Percentiles rank a stretch among this genome's conserved stretches.
phyloP scores from a whole-genome alignment of 2,113 vertebrate species.

The Polypterus senegalus region DNA sequence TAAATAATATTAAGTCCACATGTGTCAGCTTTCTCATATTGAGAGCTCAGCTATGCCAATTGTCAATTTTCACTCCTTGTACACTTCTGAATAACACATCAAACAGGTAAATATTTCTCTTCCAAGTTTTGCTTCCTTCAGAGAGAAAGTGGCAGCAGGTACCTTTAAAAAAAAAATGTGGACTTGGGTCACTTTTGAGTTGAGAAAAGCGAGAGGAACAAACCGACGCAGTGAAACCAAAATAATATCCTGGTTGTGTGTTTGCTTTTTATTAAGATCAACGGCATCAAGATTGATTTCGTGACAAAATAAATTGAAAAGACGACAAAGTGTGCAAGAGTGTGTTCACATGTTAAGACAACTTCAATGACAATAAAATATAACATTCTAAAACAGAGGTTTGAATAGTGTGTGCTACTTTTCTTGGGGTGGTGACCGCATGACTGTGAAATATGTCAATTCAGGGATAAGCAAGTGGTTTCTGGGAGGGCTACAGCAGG shows the following conservation, averaged over 20 bases:
- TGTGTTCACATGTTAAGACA: slow-evolving; percentile 75
- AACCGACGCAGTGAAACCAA: slow-evolving; percentile 37
- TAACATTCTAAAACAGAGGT: slow-evolving; percentile 61
- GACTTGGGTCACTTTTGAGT: slow-evolving; percentile 72
- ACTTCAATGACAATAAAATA: slow-evolving; percentile 96
- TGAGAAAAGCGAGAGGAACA: slow-evolving; percentile 55
- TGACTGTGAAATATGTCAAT: too few relatives aligned
- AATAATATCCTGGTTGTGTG: slow-evolving; percentile 43
- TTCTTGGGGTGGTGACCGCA: too few relatives aligned
- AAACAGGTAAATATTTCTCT: slow-evolving; percentile 30
- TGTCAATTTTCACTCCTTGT: slow-evolving; percentile 54
- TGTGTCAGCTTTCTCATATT: slow-evolving; percentile 99
- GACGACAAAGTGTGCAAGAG: slow-evolving; percentile 65
- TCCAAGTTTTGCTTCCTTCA: slow-evolving; percentile 48
- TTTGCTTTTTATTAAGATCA: slow-evolving; percentile 47
- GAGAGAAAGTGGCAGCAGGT: slow-evolving; percentile 73
- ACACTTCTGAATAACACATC: slow-evolving; percentile 27
- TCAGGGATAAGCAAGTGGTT: too few relatives aligned
- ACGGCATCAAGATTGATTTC: slow-evolving; percentile 46
- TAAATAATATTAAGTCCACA: slow-evolving; percentile 65
- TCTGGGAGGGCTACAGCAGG: too few relatives aligned
- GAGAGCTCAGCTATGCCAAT: slow-evolving; percentile 99
- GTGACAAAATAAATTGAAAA: slow-evolving; percentile 31
- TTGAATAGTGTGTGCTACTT: not conserved
- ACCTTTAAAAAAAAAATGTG: slow-evolving; percentile 64